Conservation (phyloP, 2,113 vertebrate genomes). For the Psittacus erithacus region DNA sequence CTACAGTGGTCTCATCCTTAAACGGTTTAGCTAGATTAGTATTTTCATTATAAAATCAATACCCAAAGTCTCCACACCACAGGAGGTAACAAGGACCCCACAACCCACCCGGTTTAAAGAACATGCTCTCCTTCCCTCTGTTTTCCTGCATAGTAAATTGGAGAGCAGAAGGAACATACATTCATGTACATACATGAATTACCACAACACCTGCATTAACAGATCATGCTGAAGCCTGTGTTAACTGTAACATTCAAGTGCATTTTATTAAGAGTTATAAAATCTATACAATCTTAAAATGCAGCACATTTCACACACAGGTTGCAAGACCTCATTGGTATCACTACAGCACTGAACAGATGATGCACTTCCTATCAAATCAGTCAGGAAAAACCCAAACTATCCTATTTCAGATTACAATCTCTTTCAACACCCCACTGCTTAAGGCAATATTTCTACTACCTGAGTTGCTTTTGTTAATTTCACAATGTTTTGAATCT, state of each 20-base stretch:
- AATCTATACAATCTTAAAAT: slow-evolving; percentile 38
- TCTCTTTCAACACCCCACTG: neutral
- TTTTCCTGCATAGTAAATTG: neutral
- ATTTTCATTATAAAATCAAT: neutral
- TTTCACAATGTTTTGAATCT: neutral
- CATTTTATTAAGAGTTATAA: slow-evolving; percentile 58
- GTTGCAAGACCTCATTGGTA: neutral
- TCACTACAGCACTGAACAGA: neutral
- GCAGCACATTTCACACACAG: neutral
- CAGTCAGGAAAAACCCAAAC: neutral
- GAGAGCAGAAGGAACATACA: neutral
- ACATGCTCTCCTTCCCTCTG: neutral
- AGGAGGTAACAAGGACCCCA: rapidly evolving
- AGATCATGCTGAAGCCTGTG: neutral
- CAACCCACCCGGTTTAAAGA: neutral
- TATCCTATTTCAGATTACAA: neutral
- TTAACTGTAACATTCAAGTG: neutral
- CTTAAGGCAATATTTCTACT: slow-evolving; percentile 17
- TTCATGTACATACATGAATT: neutral
- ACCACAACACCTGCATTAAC: neutral
- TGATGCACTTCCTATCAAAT: neutral
- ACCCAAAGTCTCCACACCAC: rapidly evolving
- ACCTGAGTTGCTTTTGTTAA: slow-evolving; percentile 37
- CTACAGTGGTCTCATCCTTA: neutral
- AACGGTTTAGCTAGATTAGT: neutral